Evolutionary conservation across 2,113 vertebrate genomes (phyloP), one percentile per base, ranked within the genome.

Genomic region (Willisornis vidua): DNA sequence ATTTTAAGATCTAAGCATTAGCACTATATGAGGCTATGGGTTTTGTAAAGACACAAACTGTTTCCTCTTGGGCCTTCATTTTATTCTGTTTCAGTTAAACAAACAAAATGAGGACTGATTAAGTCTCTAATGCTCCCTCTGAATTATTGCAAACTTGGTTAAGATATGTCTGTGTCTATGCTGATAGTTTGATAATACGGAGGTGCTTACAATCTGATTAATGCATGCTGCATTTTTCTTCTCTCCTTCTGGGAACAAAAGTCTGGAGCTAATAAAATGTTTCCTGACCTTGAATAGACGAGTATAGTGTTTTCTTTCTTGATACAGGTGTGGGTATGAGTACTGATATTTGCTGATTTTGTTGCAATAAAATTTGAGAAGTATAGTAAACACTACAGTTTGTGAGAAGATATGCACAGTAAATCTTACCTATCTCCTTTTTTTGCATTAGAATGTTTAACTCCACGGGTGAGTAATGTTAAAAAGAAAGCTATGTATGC

Each of bases 191-290:
- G 80, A 26, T 92, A 92, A 54, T 78, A 55, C 55, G 68, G 74
- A 91, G 91, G 87, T 95, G 66, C 80, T 89, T 89, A 65, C 31
- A 55, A 7, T 90, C 80, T 92, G 80, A 92, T 94, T 90, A 94
- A 78, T 2, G 3, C 37, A n/a, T 63, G 35, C 43, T 85, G 58
- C 70, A 82, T 92, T 96, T 88, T 94, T 81, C 70, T 84, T 80
- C 12, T 88, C 37, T 93, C 68, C 70, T 82, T 28, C 45, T 84
- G 76, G 45, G 31, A 93, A 52, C 95, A 61, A 51, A 94, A 87
- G 33, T 93, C 70, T 92, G 37, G 41, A 61, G 57, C 92, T 92
- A 89, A 92, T 94, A 90, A 90, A 86, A 88, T 57, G 16, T 85
- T 96, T 93, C 86, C 73, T 87, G 79, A 75, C n/a, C 57, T 85